These are phyloP conservation scores for Lithobates pipiens DNA, from an alignment of 2,797 vertebrate genomes.

Conservation along the genomic window DNA sequence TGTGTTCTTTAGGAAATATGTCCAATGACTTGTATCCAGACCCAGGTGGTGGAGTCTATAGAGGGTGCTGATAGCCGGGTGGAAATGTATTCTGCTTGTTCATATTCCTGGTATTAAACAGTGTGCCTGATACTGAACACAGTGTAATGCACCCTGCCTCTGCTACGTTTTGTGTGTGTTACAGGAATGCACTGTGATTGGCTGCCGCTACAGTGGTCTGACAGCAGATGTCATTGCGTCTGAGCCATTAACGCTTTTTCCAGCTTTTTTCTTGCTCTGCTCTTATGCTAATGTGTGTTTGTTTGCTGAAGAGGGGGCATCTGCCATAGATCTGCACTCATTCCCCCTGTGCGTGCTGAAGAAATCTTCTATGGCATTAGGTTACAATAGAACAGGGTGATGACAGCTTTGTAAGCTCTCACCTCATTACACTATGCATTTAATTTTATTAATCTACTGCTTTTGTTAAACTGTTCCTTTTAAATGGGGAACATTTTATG, in stretches of 20 bases:
- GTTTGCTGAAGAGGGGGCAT: slow-evolving; percentile 27
- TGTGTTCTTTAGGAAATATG: too few relatives aligned
- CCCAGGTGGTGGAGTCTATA: too few relatives aligned
- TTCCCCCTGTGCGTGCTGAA: slow-evolving; percentile 20
- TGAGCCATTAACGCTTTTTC: slow-evolving; percentile 33
- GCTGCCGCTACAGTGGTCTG: slow-evolving; percentile 47
- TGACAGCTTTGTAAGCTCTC: slow-evolving; percentile 17
- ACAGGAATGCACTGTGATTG: slow-evolving; percentile 22
- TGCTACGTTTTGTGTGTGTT: neutral
- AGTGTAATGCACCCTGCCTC: neutral
- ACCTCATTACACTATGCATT: slow-evolving; percentile 2
- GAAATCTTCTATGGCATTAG: slow-evolving; percentile 47
- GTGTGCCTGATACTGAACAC: neutral
- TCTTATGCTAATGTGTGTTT: slow-evolving; percentile 51
- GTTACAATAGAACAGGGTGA: slow-evolving; percentile 7
- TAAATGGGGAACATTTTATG: too few relatives aligned
- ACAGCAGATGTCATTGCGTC: slow-evolving; percentile 59
- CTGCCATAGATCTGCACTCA: slow-evolving; percentile 23
- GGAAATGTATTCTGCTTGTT: neutral
- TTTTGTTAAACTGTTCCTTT: too few relatives aligned
- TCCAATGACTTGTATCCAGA: too few relatives aligned
- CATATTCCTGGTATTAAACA: too few relatives aligned
- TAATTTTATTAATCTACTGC: neutral
- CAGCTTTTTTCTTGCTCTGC: slow-evolving; percentile 15
- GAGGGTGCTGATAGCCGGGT: too few relatives aligned